Evolutionary conservation across 2,113 vertebrate genomes (phyloP), one percentile per base, ranked within the genome.

Genomic region (Fukomys damarensis): DNA sequence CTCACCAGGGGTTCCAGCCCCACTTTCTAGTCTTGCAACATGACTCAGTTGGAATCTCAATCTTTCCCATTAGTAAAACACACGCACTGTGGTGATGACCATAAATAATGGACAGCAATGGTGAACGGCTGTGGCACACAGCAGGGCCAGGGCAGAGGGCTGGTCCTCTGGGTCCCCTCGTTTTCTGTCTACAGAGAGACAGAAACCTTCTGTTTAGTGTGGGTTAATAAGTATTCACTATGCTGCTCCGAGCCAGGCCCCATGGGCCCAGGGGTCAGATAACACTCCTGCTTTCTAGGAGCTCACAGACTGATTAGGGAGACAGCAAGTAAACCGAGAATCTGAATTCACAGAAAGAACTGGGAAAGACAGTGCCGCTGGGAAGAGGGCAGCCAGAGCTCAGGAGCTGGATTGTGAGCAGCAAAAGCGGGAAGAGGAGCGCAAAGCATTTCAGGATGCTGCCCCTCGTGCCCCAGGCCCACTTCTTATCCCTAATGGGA

Each of bases 1-100:
- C 70, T 32, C 72, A 30, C 3, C 20, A 77, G 59, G 77, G 43
- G 43, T 58, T 65, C 72, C 74, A 72, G 76, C 22, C 49, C 30
- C 56, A 46, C 22, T 70, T 76, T 59, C 1, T 2, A 76, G 56
- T 41, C 49, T 38, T 65, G 43, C 30, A 54, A 79, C 49, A 54
- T n/a, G 38, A 94, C 77, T 84, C 66, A 38, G 5, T 61, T 77
- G 74, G 49, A 95, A 77, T 63, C 41, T 91, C 68, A 92, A 3
- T 76, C 84, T 85, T 91, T 59, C 63, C 76, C 63, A 63, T 12
- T 46, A 92, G 58, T 56, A 93, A 70, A 92, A 86, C 46, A 66
- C 41, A 13, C 86, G n/a, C 24, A 30, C 38, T 41, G 43, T 24
- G 14, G 38, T 54, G 22, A 81, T 35, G 9, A 54, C 68, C 68